Evolutionary conservation across 2,797 vertebrate species (phyloP).

Genomic region (Sebastes glaucus): DNA sequence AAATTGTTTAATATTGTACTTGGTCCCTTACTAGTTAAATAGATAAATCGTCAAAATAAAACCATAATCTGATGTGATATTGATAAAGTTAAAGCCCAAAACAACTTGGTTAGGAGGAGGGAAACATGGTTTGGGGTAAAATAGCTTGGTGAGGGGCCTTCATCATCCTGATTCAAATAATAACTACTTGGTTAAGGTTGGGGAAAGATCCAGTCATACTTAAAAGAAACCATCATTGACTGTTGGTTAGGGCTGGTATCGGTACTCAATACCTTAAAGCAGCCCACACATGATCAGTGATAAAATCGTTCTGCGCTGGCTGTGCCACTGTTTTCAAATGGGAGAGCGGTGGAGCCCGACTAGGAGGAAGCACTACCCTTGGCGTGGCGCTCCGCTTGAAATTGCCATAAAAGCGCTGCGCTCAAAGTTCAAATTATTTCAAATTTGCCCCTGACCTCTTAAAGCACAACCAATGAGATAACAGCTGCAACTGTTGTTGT

Average conservation of each 20-base stretch:
- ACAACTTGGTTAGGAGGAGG: background rate
- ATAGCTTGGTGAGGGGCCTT: too few relatives aligned
- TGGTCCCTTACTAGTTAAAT: background rate
- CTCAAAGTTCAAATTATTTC: background rate
- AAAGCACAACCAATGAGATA: too few relatives aligned
- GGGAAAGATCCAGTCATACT: background rate
- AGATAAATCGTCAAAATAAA: background rate
- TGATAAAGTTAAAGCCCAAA: background rate
- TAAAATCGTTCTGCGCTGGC: too few relatives aligned
- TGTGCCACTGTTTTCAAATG: too few relatives aligned
- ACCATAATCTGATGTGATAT: background rate
- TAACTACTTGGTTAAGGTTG: background rate
- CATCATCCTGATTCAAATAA: background rate
- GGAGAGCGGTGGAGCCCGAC: too few relatives aligned
- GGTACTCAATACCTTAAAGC: background rate
- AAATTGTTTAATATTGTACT: background rate
- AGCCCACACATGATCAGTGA: too few relatives aligned
- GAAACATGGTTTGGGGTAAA: too few relatives aligned
- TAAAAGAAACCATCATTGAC: background rate
- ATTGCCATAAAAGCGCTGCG: too few relatives aligned
- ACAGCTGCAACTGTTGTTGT: too few relatives aligned
- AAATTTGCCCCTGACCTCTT: background rate
- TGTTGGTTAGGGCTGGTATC: background rate
- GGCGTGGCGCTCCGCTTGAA: too few relatives aligned
- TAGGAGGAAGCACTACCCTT: too few relatives aligned